Evolutionary conservation across 2,888 invertebrate genomes (phyloP).

Genomic region (Eilema sororculum): DNA sequence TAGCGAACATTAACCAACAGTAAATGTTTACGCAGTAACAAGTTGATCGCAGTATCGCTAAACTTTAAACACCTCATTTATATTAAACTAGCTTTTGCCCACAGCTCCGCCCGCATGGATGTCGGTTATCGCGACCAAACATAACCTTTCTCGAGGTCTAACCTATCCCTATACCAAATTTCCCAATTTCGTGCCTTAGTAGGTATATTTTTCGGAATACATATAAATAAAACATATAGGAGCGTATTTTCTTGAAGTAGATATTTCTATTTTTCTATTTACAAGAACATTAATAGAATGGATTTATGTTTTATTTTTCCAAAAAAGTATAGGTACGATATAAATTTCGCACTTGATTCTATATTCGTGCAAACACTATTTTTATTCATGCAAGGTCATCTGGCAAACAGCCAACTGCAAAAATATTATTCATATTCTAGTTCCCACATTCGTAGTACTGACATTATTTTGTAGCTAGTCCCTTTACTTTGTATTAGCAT

Average conservation of each 20-base stretch:
- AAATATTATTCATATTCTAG: constrained; percentile 56
- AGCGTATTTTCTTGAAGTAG: too few relatives aligned
- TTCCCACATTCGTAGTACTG: constrained; percentile 26
- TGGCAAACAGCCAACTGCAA: constrained; percentile 66
- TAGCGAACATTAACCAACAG: neutral
- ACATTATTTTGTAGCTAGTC: neutral
- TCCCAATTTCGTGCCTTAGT: neutral
- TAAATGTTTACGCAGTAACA: neutral
- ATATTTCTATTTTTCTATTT: too few relatives aligned
- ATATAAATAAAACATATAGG: neutral
- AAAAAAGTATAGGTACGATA: constrained; percentile 6
- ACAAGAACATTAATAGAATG: neutral
- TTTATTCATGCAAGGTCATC: constrained; percentile 66
- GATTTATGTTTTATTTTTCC: neutral
- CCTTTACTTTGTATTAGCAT: neutral
- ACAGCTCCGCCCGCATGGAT: too few relatives aligned
- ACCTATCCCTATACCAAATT: too few relatives aligned
- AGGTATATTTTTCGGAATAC: neutral
- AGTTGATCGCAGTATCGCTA: neutral
- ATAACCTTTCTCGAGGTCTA: too few relatives aligned
- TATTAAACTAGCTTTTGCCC: too few relatives aligned
- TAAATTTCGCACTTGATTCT: constrained; percentile 23
- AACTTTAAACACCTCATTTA: too few relatives aligned
- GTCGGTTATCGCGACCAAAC: too few relatives aligned
- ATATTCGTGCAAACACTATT: constrained; percentile 46